Conservation (phyloP, 1,140 invertebrate species). For the Bombus impatiens region DNA sequence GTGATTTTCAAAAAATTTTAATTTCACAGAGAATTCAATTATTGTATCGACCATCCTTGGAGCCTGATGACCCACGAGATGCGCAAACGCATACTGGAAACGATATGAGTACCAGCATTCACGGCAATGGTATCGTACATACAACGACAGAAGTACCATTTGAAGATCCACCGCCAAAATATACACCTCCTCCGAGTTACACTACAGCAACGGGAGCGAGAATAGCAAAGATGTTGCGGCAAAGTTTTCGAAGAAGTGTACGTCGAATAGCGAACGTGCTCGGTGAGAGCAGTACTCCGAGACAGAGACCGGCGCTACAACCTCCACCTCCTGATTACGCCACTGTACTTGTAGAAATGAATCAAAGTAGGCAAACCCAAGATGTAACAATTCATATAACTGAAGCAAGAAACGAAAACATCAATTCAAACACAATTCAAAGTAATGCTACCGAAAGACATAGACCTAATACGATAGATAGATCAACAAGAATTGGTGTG, state of each 20-base stretch:
- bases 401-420: conserved; percentile 67
- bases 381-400: conserved; percentile 64
- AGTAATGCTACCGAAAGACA: conserved; percentile 39
- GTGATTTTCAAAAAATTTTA: not conserved
- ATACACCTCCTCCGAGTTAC: conserved; percentile 95
- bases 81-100: conserved; percentile 70
- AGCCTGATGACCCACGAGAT: conserved; percentile 74
- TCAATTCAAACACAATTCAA: conserved; percentile 4
- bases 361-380: conserved; percentile 72
- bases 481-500: conserved; percentile 61
- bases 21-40: conserved; percentile 87
- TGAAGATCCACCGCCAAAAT: conserved; percentile 95
- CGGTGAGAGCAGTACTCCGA: conserved; percentile 75
- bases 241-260: conserved; percentile 91
- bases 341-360: conserved; percentile 85
- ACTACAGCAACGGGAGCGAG: conserved; percentile 93
- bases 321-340: conserved; percentile 86
- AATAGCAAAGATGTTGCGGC: conserved; percentile 89
- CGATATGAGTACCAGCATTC: conserved; percentile 68
- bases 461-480: conserved; percentile 74
- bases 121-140: conserved; percentile 76
- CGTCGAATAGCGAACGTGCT: conserved; percentile 85
- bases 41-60: conserved; percentile 87
- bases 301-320: conserved; percentile 75
- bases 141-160: conserved; percentile 78